Evolutionary conservation across 2,888 invertebrate genomes (phyloP), one percentile per base, ranked within the genome.

Genomic region (Pseudococcus longispinus): DNA sequence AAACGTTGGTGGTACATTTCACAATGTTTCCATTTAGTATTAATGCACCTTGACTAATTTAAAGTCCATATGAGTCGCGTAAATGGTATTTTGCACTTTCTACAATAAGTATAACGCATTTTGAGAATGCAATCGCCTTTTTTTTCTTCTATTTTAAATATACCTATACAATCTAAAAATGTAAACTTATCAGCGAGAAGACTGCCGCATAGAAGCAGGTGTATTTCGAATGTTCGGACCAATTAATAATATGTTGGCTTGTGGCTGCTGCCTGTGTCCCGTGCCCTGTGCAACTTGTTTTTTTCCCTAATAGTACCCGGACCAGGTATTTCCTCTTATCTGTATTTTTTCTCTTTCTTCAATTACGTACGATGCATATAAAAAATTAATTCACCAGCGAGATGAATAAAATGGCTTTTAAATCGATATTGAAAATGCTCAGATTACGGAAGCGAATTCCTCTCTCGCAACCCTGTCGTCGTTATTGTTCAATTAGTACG

Each of bases 181-280:
- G 44, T 70, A 77, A 51, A 44, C 55, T 80, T 77, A 86, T 86
- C 86, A 86, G 80, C 77, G 29, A 86, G 86, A 74, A 86, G 86
- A 74, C 74, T 86, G 86, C 86, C 77, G 86, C 86, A 85, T 26
- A 86, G 32, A 80, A 86, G 86, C 86, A 86, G 86, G 86, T 86
- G 86, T 86, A 86, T 86, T 86, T 86, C 32, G 80, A 37, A 86
- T 74, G 86, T 86, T 86, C 86, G 86, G 77, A 86, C 80, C 86
- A 86, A 86, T 86, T 86, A 86, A 86, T 86, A 86, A 86, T 74
- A 80, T 51, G 86, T 86, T 86, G 80, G 86, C 86, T 86, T 86
- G 77, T 86, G 55, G 86, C 86, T 86, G 86, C 86, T 86, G 86
- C 86, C 86, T 70, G 37, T 70, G 80, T 37, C 86, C 80, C 77